Base-by-base conservation (phyloP, 2,888 invertebrate genomes). In the Rhingia rostrata region DNA sequence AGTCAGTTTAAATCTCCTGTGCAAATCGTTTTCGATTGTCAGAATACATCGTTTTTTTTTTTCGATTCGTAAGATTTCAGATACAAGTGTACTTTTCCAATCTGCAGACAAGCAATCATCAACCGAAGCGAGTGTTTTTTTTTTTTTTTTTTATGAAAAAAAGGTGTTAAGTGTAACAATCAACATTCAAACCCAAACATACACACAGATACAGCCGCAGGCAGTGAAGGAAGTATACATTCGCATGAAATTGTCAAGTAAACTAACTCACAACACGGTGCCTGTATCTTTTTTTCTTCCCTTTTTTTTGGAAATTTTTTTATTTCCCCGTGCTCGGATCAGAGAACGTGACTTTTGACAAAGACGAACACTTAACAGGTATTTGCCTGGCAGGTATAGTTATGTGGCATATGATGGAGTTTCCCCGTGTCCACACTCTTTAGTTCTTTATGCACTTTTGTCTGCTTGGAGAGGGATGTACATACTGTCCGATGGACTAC, bases 311-410 rank as follows among this genome's bases (percentile, higher is more conserved):
- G 41, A 63, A 54, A 33, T 70, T 43, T 47, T 7, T 22, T 49
- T 47, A 51, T 32, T 35, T 69, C 69, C 63, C 56, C 51, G 47
- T 49, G 10, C n/a, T 35, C 43, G 2, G 61, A 47, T 37, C 6
- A 56, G 49, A 63, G 77, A 81, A 82, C 82, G 82, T 82, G 77
- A 82, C 82, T 78, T 82, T 78, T 78, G 72, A 82, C 77, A 77
- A 78, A 82, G 63, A 61, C 41, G 61, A 67, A 61, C 72, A 82
- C 82, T 82, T 82, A 77, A 67, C 72, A 78, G 77, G 70, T 72
- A 81, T 67, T 78, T 63, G 54, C 61, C 63, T 54, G 56, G 43
- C 58, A 70, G 58, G 37, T 39, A 4, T 35, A 10, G 9, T 7
- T n/a, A 12, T 33, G 45, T 54, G 47, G 54, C 22, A 35, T 49